These are phyloP conservation scores for Tragelaphus strepsiceros DNA, from an alignment of 2,113 vertebrate species.

Conservation along the genomic window DNA sequence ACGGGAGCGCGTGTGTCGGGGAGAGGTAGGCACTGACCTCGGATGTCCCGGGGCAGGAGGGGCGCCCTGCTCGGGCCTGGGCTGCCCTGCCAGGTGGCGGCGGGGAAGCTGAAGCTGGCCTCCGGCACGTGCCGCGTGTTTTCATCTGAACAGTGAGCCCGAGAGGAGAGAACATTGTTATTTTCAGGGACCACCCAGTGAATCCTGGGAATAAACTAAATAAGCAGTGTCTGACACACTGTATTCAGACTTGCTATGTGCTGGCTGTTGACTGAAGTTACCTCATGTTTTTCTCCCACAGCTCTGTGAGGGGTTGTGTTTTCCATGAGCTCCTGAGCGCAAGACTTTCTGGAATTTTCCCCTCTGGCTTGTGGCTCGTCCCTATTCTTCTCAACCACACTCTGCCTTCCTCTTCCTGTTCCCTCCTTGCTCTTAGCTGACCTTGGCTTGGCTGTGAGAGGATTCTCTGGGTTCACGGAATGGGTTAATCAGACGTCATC, in stretches of 20 bases:
- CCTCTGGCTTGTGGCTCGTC: background rate
- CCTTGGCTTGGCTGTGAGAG: background rate
- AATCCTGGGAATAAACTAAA: background rate
- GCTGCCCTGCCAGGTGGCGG: constrained; percentile 57
- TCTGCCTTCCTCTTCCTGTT: background rate
- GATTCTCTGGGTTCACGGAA: background rate
- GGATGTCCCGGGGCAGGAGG: constrained; percentile 58
- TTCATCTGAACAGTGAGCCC: constrained; percentile 33
- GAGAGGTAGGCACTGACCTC: constrained; percentile 58
- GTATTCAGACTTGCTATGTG: accelerated
- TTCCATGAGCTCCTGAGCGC: background rate
- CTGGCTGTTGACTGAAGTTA: background rate
- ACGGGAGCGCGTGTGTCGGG: accelerated
- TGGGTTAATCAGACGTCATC: background rate
- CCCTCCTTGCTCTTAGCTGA: background rate
- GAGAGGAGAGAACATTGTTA: background rate
- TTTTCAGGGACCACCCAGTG: background rate
- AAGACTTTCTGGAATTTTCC: background rate
- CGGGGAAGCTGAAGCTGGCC: constrained; percentile 54
- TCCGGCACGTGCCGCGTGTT: constrained; percentile 47
- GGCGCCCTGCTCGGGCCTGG: background rate
- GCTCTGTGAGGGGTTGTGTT: background rate
- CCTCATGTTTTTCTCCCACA: background rate
- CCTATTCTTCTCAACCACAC: background rate
- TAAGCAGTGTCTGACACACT: background rate